Base-by-base conservation (phyloP, 2,113 vertebrate genomes). In the Ovis aries region DNA sequence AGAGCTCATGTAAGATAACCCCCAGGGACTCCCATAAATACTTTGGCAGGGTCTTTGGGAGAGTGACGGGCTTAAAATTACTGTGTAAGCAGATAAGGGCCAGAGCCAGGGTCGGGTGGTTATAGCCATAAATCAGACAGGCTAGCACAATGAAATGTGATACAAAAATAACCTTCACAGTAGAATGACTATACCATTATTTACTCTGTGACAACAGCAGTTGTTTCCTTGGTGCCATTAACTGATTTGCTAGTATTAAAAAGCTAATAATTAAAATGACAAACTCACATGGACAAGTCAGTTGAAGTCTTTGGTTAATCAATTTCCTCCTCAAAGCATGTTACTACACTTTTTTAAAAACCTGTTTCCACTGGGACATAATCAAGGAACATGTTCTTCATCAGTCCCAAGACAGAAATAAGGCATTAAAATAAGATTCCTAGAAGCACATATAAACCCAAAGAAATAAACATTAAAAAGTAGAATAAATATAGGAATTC, bases 201-300 rank as follows among this genome's bases (percentile, higher is more conserved):
- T 98, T 96, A 95, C 55, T 95, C 91, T 94, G 12, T 95, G 95
- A 96, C 33, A 97, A 86, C 2, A 91, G 88, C 94, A 95, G 55
- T 97, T 97, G 95, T 96, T 97, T 97, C 60, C 86, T 95, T 90
- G n/a, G 13, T 94, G 25, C 53, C 55, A 82, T 96, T 96, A 98
- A 95, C 40, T 96, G 85, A 97, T 67, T 93, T 87, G 60, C 87
- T 93, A 62, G 52, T 62, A 97, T 85, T 96, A 85, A 96, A 97
- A 96, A 78, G 53, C 84, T 94, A 96, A 93, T 92, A 91, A 97
- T 98, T 97, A 97, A 98, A 97, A 98, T 97, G 31, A 98, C 67
- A 97, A 97, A 97, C 90, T 95, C 83, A 96, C 94, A 96, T 90
- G 91, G 93, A 94, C 77, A 89, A 94, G 55, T 96, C 98, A 95